Evolutionary conservation across 2,113 vertebrate genomes (phyloP).

Genomic region (Malurus melanocephalus): DNA sequence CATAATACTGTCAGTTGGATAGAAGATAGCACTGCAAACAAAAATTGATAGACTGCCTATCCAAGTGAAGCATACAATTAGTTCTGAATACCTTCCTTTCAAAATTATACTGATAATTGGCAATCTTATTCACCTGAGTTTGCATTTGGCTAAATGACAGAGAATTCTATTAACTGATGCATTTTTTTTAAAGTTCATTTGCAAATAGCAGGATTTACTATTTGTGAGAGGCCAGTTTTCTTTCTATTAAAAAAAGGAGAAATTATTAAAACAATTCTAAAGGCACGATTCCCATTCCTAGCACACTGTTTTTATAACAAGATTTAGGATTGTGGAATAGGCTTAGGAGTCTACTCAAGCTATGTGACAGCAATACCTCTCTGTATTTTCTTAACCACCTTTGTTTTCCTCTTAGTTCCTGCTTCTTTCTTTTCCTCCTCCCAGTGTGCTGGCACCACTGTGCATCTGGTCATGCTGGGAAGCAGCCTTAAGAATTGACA

Average conservation of each 20-base stretch:
- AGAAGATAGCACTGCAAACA: conserved; percentile 5
- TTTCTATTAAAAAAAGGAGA: conserved; percentile 40
- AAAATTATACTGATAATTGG: conserved; percentile 49
- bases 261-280: not conserved
- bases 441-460: fast-evolving
- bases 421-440: not conserved
- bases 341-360: not conserved
- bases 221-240: conserved; percentile 44
- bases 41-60: not conserved
- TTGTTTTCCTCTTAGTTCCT: not conserved
- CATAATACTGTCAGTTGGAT: not conserved
- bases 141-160: conserved; percentile 56
- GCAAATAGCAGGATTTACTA: conserved; percentile 51
- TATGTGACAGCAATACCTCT: not conserved
- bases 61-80: conserved; percentile 50
- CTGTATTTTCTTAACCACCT: not conserved
- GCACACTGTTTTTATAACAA: not conserved
- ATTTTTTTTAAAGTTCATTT: not conserved
- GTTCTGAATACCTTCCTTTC: conserved; percentile 37
- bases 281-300: not conserved
- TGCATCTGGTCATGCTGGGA: not conserved
- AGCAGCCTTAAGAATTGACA: not conserved
- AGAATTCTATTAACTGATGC: conserved; percentile 51
- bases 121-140: conserved; percentile 56
- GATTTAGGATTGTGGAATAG: not conserved